Percentiles rank a stretch among this genome's conserved stretches.
These are phyloP conservation scores for Aphaenogaster rudis DNA, from an alignment of 1,140 invertebrate genomes.

Conservation along the genomic window DNA sequence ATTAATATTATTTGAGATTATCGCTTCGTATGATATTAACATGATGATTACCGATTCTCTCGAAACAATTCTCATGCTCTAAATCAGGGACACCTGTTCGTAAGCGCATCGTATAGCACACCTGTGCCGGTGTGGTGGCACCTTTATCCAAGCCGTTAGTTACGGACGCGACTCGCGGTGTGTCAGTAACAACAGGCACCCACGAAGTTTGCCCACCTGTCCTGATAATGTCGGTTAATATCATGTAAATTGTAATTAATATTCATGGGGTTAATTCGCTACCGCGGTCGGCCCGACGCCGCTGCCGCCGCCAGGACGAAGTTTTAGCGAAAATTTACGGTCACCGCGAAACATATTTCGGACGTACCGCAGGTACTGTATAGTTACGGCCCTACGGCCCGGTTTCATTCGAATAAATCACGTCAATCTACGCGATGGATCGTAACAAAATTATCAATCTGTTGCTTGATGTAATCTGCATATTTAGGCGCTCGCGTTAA, in stretches of 20 bases:
- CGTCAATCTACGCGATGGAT: background rate
- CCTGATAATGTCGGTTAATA: slow-evolving; percentile 86
- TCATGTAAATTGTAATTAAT: slow-evolving; percentile 86
- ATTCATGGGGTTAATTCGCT: slow-evolving; percentile 83
- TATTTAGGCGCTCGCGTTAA: background rate
- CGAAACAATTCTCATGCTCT: slow-evolving; percentile 19
- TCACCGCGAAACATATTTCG: slow-evolving; percentile 80
- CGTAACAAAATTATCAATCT: slow-evolving; percentile 19
- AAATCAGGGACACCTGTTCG: slow-evolving; percentile 75
- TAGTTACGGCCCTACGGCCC: background rate
- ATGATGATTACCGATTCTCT: slow-evolving; percentile 16
- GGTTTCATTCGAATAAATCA: slow-evolving; percentile 62
- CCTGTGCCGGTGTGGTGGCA: slow-evolving; percentile 33
- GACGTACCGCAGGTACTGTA: slow-evolving; percentile 69
- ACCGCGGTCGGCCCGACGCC: slow-evolving; percentile 58
- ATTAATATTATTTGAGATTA: background rate
- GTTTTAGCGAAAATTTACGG: slow-evolving; percentile 82
- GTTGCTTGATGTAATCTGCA: slow-evolving; percentile 8
- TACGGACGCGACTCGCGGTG: slow-evolving; percentile 55
- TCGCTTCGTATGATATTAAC: background rate
- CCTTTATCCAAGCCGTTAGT: slow-evolving; percentile 63
- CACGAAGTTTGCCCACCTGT: slow-evolving; percentile 82
- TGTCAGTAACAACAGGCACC: slow-evolving; percentile 74
- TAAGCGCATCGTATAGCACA: slow-evolving; percentile 14
- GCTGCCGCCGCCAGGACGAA: slow-evolving; percentile 64